Evolutionary conservation across 2,888 invertebrate genomes (phyloP).

Genomic region (Lepeophtheirus nordmannii): DNA sequence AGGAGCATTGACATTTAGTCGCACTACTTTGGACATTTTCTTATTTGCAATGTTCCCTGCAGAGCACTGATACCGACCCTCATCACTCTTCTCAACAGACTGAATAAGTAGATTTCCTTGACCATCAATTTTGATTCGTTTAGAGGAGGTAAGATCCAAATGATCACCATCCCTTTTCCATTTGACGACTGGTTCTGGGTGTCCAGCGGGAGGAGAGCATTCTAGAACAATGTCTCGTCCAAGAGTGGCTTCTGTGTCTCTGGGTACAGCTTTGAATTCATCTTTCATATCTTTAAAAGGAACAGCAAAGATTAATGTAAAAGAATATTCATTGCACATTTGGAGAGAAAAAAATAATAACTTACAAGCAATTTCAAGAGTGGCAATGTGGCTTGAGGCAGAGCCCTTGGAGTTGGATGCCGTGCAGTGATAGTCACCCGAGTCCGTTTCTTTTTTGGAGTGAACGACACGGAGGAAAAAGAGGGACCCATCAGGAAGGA

Average conservation of each 20-base stretch:
- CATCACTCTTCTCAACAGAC: slow-evolving; percentile 3
- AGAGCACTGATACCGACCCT: slow-evolving; percentile 19
- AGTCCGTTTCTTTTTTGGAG: slow-evolving; percentile 43
- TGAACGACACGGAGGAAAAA: slow-evolving; percentile 88
- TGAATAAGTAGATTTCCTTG: slow-evolving; percentile 20
- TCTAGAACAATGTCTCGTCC: slow-evolving; percentile 79
- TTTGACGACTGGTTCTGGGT: slow-evolving; percentile 78
- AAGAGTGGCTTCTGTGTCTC: slow-evolving; percentile 75
- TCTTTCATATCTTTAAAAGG: slow-evolving; percentile 63
- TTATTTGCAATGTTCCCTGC: slow-evolving; percentile 4
- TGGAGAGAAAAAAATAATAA: slow-evolving; percentile 26
- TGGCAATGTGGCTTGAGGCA: slow-evolving; percentile 78
- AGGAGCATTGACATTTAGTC: slow-evolving; percentile 7
- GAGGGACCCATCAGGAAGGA: slow-evolving; percentile 74
- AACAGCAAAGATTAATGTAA: neutral
- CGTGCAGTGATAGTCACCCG: slow-evolving; percentile 89
- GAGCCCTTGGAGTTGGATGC: slow-evolving; percentile 79
- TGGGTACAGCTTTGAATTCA: slow-evolving; percentile 80
- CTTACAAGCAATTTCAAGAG: slow-evolving; percentile 84
- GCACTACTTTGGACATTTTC: neutral
- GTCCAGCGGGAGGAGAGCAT: slow-evolving; percentile 87
- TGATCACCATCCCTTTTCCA: slow-evolving; percentile 46
- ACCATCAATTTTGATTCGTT: slow-evolving; percentile 20
- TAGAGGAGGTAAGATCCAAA: slow-evolving; percentile 15
- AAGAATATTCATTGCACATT: neutral